phyloP scores from a whole-genome alignment of 2,888 invertebrate genomes.

The Chloromyia formosa region DNA sequence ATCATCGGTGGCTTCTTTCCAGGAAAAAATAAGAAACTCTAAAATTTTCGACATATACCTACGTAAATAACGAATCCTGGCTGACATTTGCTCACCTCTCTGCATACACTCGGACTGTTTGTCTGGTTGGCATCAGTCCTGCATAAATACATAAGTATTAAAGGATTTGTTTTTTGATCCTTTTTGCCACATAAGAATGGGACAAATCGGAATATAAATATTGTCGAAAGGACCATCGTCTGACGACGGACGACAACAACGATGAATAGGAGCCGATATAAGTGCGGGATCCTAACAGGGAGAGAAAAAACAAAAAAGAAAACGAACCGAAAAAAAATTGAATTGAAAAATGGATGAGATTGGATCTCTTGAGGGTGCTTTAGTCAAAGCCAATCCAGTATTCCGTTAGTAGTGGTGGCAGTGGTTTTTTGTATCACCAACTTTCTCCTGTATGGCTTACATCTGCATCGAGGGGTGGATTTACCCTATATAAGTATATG shows the following conservation, averaged over 20 bases:
- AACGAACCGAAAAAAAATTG: slow-evolving; percentile 12
- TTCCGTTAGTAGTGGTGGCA: neutral
- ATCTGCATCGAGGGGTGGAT: slow-evolving; percentile 6
- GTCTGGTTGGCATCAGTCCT: slow-evolving; percentile 39
- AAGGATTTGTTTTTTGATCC: slow-evolving; percentile 44
- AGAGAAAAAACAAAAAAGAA: too few species aligned
- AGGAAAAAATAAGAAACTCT: neutral
- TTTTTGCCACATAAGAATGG: slow-evolving; percentile 39
- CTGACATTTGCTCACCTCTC: neutral
- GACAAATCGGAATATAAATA: slow-evolving; percentile 43
- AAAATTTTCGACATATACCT: neutral
- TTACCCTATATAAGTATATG: neutral
- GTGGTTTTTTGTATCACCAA: slow-evolving; percentile 9
- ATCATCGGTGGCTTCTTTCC: neutral
- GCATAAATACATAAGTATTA: slow-evolving; percentile 43
- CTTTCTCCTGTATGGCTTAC: neutral
- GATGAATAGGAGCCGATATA: neutral
- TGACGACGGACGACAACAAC: slow-evolving; percentile 5
- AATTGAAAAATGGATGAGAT: slow-evolving; percentile 41
- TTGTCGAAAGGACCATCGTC: slow-evolving; percentile 22
- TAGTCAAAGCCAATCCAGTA: slow-evolving; percentile 9
- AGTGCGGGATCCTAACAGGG: too few species aligned
- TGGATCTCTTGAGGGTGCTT: slow-evolving; percentile 37
- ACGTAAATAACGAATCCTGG: neutral
- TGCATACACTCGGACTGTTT: neutral